Conservation (phyloP, 2,888 invertebrate genomes). For the Horisme vitalbata region DNA sequence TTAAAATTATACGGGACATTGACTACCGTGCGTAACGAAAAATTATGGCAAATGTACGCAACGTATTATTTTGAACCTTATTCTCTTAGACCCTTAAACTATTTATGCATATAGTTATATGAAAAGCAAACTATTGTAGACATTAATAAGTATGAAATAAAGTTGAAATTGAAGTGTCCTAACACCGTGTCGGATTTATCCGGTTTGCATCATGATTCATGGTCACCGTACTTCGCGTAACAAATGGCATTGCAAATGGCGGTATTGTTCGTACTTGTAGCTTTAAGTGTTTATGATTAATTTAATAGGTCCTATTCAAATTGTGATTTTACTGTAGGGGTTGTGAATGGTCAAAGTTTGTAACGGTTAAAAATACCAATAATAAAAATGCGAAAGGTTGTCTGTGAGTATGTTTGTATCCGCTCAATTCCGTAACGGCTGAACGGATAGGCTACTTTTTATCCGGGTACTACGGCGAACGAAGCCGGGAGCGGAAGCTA, state of each 20-base stretch:
- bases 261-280: conserved; percentile 37
- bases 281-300: conserved; percentile 36
- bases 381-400: too few relatives aligned
- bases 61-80: conserved; percentile 29
- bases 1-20: conserved; percentile 1
- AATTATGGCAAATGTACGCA: conserved; percentile 16
- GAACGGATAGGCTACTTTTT: too few relatives aligned
- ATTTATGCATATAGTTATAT: not conserved
- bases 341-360: not conserved
- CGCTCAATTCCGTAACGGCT: too few relatives aligned
- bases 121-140: not conserved
- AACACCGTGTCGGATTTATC: conserved; percentile 39
- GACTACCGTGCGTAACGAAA: conserved; percentile 34
- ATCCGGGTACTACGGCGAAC: too few relatives aligned
- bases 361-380: not conserved
- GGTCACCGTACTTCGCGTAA: conserved; percentile 59
- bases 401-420: too few relatives aligned
- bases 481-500: too few relatives aligned
- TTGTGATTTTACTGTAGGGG: conserved; percentile 4
- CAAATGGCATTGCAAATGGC: conserved; percentile 54
- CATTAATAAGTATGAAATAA: conserved; percentile 6
- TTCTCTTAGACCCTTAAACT: conserved; percentile 2
- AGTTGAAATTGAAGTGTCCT: conserved; percentile 3
- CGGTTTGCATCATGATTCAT: conserved; percentile 52
- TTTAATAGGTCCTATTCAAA: conserved; percentile 16